Percentiles rank a stretch among this genome's conserved stretches.
Conservation (phyloP, 2,797 vertebrate species). For the Helarctos malayanus region DNA sequence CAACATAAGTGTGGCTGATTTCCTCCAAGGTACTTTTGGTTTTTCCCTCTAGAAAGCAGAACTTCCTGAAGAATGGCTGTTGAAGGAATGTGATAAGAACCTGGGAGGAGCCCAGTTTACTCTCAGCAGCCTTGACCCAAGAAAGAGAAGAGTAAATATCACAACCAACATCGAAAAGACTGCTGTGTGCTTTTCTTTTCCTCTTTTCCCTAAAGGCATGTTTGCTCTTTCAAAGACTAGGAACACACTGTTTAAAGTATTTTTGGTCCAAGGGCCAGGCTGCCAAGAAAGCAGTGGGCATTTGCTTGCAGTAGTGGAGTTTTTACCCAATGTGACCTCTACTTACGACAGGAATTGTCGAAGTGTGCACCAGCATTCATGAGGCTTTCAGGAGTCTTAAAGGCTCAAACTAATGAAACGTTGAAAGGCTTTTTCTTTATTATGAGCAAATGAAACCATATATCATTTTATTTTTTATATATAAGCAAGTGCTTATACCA, state of each 20-base stretch:
- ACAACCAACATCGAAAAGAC: not conserved
- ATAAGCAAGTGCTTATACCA: not conserved
- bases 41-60: conserved; percentile 46
- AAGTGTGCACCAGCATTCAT: not conserved
- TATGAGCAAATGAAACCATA: not conserved
- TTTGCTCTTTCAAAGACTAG: conserved; percentile 65
- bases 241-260: conserved; percentile 50
- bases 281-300: not conserved
- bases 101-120: conserved; percentile 34
- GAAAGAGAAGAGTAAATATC: conserved; percentile 74
- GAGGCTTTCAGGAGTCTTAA: not conserved
- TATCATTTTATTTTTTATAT: conserved; percentile 2
- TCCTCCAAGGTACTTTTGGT: not conserved
- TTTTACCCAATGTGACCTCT: conserved; percentile 7
- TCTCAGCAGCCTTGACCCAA: conserved; percentile 19
- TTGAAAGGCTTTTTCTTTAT: not conserved
- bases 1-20: not conserved
- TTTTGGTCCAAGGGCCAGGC: not conserved
- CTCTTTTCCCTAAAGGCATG: not conserved
- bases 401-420: not conserved
- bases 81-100: conserved; percentile 46
- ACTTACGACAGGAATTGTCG: not conserved
- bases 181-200: conserved; percentile 32
- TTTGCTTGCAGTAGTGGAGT: not conserved
- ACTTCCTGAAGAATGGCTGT: conserved; percentile 29